phyloP scores from a whole-genome alignment of 2,797 vertebrate species.

The Tokudaia tokunoshimensis region DNA sequence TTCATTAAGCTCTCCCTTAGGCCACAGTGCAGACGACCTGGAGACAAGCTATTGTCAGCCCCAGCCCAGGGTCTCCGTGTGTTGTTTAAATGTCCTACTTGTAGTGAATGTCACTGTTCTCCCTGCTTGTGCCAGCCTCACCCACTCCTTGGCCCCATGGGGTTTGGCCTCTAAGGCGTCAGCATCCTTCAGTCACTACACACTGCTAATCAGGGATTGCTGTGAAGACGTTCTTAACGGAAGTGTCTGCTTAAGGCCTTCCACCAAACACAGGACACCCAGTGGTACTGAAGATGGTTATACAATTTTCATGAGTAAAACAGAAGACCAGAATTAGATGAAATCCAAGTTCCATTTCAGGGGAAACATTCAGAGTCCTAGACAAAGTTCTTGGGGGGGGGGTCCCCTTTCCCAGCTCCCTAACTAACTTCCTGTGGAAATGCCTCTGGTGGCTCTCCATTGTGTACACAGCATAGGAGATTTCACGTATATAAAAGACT shows the following conservation, averaged over 20 bases:
- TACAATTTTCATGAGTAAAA: slow-evolving; percentile 49
- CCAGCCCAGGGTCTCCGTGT: neutral
- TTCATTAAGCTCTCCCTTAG: neutral
- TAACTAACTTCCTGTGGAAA: slow-evolving; percentile 34
- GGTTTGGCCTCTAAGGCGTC: neutral
- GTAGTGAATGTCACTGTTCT: neutral
- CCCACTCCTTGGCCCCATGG: neutral
- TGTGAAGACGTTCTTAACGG: neutral
- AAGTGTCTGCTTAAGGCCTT: slow-evolving; percentile 13
- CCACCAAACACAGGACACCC: neutral
- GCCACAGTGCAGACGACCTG: neutral
- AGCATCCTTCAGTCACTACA: neutral
- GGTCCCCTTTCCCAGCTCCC: neutral
- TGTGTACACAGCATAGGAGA: neutral
- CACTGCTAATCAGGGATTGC: neutral
- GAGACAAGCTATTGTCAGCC: neutral
- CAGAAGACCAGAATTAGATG: slow-evolving; percentile 26
- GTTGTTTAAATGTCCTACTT: neutral
- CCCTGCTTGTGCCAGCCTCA: neutral
- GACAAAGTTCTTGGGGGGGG: neutral
- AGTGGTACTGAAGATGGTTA: slow-evolving; percentile 12
- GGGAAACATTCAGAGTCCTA: slow-evolving; percentile 34
- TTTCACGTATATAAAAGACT: neutral
- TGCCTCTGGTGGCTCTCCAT: neutral
- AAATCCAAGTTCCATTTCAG: neutral